Evolutionary conservation across 2,888 invertebrate species (phyloP).

Genomic region (Sinodicranocentrus sp.): DNA sequence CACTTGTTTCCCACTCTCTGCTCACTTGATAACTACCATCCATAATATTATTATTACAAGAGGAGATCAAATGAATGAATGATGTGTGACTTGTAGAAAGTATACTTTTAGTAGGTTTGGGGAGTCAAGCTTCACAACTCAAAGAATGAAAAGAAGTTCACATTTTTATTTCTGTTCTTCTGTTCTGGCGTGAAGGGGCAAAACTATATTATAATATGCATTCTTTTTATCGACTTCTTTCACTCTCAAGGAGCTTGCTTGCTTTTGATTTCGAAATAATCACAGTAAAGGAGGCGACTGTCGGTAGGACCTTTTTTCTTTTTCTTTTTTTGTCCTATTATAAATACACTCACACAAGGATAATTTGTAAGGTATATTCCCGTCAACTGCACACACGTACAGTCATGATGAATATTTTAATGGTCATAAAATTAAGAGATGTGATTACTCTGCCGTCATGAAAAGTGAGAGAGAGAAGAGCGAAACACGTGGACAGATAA

Average conservation of each 20-base stretch:
- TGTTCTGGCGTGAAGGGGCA: no score
- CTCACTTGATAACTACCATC: conserved; percentile 22
- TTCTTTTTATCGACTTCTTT: no score
- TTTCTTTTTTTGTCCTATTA: no score
- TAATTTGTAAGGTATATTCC: not conserved
- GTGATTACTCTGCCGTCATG: conserved; percentile 42
- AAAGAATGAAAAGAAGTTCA: no score
- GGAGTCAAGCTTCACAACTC: no score
- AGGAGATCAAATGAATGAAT: conserved; percentile 57
- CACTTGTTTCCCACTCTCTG: not conserved
- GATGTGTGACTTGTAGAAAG: conserved; percentile 39
- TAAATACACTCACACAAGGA: no score
- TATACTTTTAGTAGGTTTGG: not conserved
- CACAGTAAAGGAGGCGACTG: no score
- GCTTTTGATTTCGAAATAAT: no score
- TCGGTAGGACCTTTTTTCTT: no score
- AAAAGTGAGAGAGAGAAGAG: conserved; percentile 34
- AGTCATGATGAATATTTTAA: conserved; percentile 44
- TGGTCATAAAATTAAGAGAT: conserved; percentile 60
- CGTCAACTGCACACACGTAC: conserved; percentile 3
- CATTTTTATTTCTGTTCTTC: no score
- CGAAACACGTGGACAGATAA: conserved; percentile 57
- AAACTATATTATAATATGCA: no score
- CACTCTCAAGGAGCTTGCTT: no score
- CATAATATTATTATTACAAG: conserved; percentile 48